Base-by-base conservation (phyloP, 2,888 invertebrate genomes). In the Coremacera marginata region DNA sequence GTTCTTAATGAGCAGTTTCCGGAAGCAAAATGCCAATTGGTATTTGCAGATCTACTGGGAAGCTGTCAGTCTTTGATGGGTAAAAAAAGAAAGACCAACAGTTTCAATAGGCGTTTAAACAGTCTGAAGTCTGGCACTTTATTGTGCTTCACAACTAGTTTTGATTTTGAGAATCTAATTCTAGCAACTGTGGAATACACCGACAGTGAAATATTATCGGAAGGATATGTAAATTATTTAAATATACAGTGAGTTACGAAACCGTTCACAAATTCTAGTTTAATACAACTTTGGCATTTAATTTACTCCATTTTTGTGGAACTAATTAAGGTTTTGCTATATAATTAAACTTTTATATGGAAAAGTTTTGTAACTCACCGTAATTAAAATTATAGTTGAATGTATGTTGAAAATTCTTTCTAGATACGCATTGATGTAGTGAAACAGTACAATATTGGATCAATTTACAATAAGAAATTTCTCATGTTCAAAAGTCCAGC, bases 401-500 rank as follows among this genome's bases (percentile, higher is more conserved):
- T 31, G 31, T 4, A 31, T 31, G 5, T 31, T 31, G 3, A 31
- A 3, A 31, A 31, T 31, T 31, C 31, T 31, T 4, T 31, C 31
- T 5, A 31, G 31, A 81, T 90, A 70, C 84, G 86, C 73, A 86
- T 89, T 34, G 86, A 88, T 81, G 87, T 89, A 71, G 80, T 84
- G 3, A 85, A 83, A 25, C 88, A 87, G 52, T 83, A 84, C 52
- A 87, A 89, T 76, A 83, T 88, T 27, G 84, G 86, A 1, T 82
- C 83, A 27, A 85, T 90, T 65, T 87, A 89, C 74, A 82, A 84
- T 31, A 86, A 88, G 0, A 86, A 89, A 0, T 92, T 91, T 78
- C 84, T 92, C 0, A 94, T 96, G 94, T 91, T 94, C 2, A 95
- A 96, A 86, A 93, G 94, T 71, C 93, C 92, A 71, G 93, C 94